Conservation (phyloP, 2,888 invertebrate species). For the Cenopis cana region DNA sequence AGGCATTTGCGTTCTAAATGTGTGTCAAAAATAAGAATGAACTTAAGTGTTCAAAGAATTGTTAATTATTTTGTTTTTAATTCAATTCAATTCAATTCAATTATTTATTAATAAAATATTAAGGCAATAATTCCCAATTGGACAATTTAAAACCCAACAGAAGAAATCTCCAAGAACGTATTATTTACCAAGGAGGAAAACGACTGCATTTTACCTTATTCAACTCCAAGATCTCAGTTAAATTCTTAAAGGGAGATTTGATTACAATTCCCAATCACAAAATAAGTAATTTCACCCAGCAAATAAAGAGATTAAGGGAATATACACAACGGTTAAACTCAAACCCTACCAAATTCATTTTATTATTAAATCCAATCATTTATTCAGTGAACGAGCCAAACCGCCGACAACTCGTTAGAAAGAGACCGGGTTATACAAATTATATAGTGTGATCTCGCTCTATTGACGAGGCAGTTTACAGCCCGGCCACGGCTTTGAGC, state of each 20-base stretch:
- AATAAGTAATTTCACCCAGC: conserved; percentile 30
- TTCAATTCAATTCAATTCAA: too few species aligned
- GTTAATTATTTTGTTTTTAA: too few species aligned
- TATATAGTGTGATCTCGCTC: conserved; percentile 1
- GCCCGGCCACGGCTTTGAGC: too few species aligned
- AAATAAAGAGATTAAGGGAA: conserved; percentile 32
- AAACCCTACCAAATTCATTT: conserved; percentile 40
- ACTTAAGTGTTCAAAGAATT: too few species aligned
- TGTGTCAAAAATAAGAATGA: too few species aligned
- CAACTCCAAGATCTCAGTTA: conserved; percentile 3
- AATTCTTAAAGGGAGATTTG: conserved; percentile 7
- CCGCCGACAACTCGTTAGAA: conserved; percentile 10
- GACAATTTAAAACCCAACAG: background rate
- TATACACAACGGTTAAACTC: conserved; percentile 38
- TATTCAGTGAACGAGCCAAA: conserved; percentile 36
- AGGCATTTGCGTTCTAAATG: too few species aligned
- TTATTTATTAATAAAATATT: too few species aligned
- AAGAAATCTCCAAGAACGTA: background rate
- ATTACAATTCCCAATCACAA: conserved; percentile 27
- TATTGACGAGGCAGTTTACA: conserved; percentile 20
- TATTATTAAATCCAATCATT: conserved; percentile 44
- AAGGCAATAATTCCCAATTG: background rate
- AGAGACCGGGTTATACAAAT: conserved; percentile 16
- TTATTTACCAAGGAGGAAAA: conserved; percentile 3
- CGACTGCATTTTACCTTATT: background rate